Conservation (phyloP, 30 jellyfish, hydroid and myxozoan genomes). For the Haliclystus octoradiatus region DNA sequence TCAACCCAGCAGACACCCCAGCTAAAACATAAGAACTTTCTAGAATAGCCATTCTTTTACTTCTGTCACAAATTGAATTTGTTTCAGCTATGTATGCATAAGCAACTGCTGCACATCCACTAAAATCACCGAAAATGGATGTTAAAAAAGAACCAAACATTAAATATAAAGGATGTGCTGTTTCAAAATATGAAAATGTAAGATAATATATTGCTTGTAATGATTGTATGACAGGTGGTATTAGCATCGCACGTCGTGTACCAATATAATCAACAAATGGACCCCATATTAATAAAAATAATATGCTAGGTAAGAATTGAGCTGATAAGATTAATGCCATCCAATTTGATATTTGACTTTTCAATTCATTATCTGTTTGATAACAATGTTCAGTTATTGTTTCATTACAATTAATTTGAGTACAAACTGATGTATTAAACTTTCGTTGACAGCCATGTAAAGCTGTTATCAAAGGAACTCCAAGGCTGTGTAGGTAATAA, state of each 20-base stretch:
- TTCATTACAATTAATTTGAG: too few relatives aligned
- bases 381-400: too few relatives aligned
- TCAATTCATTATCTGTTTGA: too few relatives aligned
- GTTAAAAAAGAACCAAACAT: constrained; percentile 22
- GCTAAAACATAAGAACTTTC: constrained; percentile 65
- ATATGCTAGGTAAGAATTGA: constrained; percentile 52
- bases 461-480: too few relatives aligned
- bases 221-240: constrained; percentile 59
- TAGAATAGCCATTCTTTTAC: constrained; percentile 71
- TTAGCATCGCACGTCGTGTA: constrained; percentile 42
- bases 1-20: constrained; percentile 75
- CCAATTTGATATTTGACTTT: constrained; percentile 55
- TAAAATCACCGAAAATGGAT: constrained; percentile 38
- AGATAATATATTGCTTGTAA: constrained; percentile 39
- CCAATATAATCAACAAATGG: constrained; percentile 82
- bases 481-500: too few relatives aligned
- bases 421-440: too few relatives aligned
- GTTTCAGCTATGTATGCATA: constrained; percentile 85
- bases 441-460: too few relatives aligned
- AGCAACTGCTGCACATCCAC: constrained; percentile 77
- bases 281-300: constrained; percentile 77
- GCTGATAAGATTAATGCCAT: constrained; percentile 45
- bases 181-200: constrained; percentile 29
- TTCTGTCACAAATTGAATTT: constrained; percentile 50
- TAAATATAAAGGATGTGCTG: too few relatives aligned